Conservation (phyloP, 2,113 vertebrate species). For the Microtus ochrogaster region DNA sequence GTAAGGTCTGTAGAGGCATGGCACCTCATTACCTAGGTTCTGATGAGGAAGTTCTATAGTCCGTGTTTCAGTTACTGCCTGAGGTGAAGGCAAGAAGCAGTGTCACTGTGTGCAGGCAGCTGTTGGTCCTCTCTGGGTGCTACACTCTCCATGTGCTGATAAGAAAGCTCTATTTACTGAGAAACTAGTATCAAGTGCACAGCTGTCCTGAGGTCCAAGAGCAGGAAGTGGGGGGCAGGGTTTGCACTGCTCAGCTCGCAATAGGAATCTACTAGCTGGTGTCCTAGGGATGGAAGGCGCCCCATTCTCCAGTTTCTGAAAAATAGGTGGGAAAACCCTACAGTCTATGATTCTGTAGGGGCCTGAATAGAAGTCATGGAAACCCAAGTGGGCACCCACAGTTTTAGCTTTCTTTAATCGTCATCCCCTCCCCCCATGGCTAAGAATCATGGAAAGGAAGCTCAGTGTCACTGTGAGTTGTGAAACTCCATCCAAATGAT, state of each 20-base stretch:
- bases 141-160: not conserved
- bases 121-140: not conserved
- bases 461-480: no score
- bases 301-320: not conserved
- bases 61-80: not conserved
- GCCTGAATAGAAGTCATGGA: no score
- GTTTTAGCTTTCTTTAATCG: rapidly evolving
- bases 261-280: not conserved
- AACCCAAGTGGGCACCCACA: no score
- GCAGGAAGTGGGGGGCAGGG: not conserved
- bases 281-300: rapidly evolving
- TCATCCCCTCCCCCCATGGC: not conserved
- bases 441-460: not conserved
- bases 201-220: not conserved
- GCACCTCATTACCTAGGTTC: not conserved
- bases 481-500: not conserved
- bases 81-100: no score
- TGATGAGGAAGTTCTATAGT: not conserved
- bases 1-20: not conserved
- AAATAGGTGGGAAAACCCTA: no score
- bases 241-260: not conserved
- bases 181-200: not conserved
- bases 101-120: not conserved
- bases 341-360: rapidly evolving
- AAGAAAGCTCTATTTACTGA: not conserved